These are phyloP conservation scores for Lates japonicus DNA, from an alignment of 2,797 vertebrate species.

Conservation along the genomic window DNA sequence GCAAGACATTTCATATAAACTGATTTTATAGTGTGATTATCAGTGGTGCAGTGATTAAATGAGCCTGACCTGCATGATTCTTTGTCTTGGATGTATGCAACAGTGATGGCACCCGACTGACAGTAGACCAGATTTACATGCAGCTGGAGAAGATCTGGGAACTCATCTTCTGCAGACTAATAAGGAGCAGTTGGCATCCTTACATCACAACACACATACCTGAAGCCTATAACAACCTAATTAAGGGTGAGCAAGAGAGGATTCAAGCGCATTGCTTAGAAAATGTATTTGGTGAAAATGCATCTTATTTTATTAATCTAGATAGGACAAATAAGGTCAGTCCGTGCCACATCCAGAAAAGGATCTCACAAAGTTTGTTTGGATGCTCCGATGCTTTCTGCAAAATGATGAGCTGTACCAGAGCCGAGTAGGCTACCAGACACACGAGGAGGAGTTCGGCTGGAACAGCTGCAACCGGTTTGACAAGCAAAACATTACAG, in stretches of 20 bases:
- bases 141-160: conserved; percentile 99
- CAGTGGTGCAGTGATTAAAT: neutral
- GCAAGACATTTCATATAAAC: neutral
- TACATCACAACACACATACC: conserved; percentile 96
- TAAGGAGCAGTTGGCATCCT: conserved; percentile 98
- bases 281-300: neutral
- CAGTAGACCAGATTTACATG: conserved; percentile 92
- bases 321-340: conserved; percentile 98
- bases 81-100: conserved; percentile 96
- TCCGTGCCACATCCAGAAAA: conserved; percentile 94
- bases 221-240: conserved; percentile 97
- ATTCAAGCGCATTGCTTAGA: neutral
- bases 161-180: conserved; percentile 96
- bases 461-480: conserved; percentile 99
- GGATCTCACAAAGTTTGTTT: conserved; percentile 95
- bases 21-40: neutral
- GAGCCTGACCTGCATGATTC: conserved; percentile 75
- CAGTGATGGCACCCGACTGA: conserved; percentile 93
- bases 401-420: conserved; percentile 90
- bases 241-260: conserved; percentile 88
- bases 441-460: conserved; percentile 93
- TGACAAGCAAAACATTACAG: conserved; percentile 97
- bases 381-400: conserved; percentile 91
- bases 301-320: conserved; percentile 54
- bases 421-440: conserved; percentile 94